These are phyloP conservation scores for Conopomorpha cramerella DNA, from an alignment of 1,140 invertebrate genomes.

Conservation along the genomic window DNA sequence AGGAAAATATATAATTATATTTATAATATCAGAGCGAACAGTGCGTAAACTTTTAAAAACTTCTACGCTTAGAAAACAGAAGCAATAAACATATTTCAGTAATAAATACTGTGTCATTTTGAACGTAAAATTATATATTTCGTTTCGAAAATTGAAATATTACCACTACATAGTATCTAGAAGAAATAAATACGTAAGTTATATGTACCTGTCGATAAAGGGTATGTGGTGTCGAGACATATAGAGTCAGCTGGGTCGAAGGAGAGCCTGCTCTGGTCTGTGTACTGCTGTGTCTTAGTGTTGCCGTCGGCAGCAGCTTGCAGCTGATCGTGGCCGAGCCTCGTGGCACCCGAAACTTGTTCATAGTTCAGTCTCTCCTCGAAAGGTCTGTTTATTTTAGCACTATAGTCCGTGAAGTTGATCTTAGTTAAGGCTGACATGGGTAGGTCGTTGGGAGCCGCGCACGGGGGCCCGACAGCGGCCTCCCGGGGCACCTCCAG, in stretches of 20 bases:
- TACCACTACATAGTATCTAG: no score
- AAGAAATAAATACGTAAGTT: constrained; percentile 4
- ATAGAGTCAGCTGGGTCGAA: constrained; percentile 36
- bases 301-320: background rate
- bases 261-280: constrained; percentile 30
- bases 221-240: constrained; percentile 31
- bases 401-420: constrained; percentile 49
- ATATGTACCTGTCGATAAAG: constrained; percentile 34
- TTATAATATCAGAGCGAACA: no score
- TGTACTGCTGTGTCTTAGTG: no score
- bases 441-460: constrained; percentile 43
- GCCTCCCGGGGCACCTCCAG: constrained; percentile 52
- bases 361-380: constrained; percentile 38
- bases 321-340: constrained; percentile 40
- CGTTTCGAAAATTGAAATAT: no score
- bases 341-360: constrained; percentile 28
- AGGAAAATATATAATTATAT: no score
- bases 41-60: no score
- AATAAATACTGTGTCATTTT: no score
- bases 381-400: constrained; percentile 41
- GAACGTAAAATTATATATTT: no score
- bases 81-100: no score
- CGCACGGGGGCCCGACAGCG: constrained; percentile 47
- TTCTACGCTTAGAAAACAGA: no score
- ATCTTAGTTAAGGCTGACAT: constrained; percentile 48